Base-by-base conservation (phyloP, 2,888 invertebrate genomes). In the Deladenus siricidicola region DNA sequence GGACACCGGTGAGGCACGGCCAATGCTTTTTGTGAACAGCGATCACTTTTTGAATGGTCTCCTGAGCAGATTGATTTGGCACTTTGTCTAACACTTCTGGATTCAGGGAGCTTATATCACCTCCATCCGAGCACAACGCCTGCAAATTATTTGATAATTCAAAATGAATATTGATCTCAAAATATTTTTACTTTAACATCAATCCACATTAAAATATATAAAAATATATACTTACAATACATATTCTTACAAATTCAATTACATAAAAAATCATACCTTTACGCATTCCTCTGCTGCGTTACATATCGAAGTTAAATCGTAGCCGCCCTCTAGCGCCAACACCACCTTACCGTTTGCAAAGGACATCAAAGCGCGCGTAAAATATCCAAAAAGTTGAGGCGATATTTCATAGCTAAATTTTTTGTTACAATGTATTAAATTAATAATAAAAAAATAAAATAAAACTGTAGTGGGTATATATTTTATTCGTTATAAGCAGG, bases 231-330 rank as follows among this genome's bases (percentile, higher is more conserved):
- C n/a, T n/a, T n/a, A n/a, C n/a, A n/a, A n/a, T n/a, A n/a, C n/a
- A n/a, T n/a, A n/a, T n/a, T n/a, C n/a, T n/a, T n/a, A n/a, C n/a
- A n/a, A n/a, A n/a, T n/a, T n/a, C n/a, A n/a, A n/a, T n/a, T n/a
- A n/a, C n/a, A 45, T 42, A 28, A 28, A 24, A 19, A 8, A 21
- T 23, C 29, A 83, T 43, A 94, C 93, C 70, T 89, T 85, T 29
- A 94, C 90, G 83, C 94, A 94, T 82, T 90, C 91, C 82, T 93
- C 90, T 51, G 94, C 90, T 58, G 92, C 89, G 83, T 94, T 94
- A 84, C 93, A 93, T 80, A 98, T 90, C 43, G 93, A 88, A 43
- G 90, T 87, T 79, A 98, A 83, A 83, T 98, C 92, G 83, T 98
- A 98, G 56, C 98, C 83, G 21, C 79, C 79, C 61, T 79, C 79